Conservation (phyloP, 2,797 vertebrate genomes). For the Pitangus sulphuratus region DNA sequence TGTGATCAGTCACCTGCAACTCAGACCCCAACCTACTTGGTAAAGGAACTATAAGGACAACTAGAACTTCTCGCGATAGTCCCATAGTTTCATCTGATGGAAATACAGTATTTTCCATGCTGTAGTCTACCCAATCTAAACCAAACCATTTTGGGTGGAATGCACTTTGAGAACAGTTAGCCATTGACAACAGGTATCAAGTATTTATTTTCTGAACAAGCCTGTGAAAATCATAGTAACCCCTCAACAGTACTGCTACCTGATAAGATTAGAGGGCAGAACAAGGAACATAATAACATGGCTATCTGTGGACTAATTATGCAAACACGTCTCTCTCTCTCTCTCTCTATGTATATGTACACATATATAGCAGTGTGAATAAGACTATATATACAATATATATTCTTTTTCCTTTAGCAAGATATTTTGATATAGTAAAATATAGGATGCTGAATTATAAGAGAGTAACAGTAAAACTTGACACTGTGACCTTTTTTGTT, state of each 20-base stretch:
- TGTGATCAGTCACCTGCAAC: conserved; percentile 30
- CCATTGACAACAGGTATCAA: not conserved
- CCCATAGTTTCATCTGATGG: not conserved
- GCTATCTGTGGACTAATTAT: not conserved
- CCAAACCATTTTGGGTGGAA: not conserved
- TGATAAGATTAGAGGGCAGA: not conserved
- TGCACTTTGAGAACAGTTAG: not conserved
- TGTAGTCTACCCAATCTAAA: not conserved
- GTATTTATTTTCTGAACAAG: not conserved
- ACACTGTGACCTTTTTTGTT: not conserved
- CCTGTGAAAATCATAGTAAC: not conserved
- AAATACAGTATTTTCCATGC: not conserved
- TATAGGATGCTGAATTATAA: not conserved
- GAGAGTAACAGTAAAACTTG: not conserved
- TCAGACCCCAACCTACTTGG: conserved; percentile 1
- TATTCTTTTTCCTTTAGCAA: not conserved
- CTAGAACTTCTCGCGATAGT: not conserved
- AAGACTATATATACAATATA: not conserved
- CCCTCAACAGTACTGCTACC: not conserved
- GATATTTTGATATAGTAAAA: conserved; percentile 14
- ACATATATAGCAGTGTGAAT: not conserved
- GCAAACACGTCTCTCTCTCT: not conserved
- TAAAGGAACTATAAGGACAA: conserved; percentile 18
- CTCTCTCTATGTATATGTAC: not conserved
- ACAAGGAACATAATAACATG: not conserved